A percentile compares a stretch with the other conserved stretches of the same genome.
Evolutionary conservation across 2,888 invertebrate genomes (phyloP).

Genomic region (Trimorus sp.): DNA sequence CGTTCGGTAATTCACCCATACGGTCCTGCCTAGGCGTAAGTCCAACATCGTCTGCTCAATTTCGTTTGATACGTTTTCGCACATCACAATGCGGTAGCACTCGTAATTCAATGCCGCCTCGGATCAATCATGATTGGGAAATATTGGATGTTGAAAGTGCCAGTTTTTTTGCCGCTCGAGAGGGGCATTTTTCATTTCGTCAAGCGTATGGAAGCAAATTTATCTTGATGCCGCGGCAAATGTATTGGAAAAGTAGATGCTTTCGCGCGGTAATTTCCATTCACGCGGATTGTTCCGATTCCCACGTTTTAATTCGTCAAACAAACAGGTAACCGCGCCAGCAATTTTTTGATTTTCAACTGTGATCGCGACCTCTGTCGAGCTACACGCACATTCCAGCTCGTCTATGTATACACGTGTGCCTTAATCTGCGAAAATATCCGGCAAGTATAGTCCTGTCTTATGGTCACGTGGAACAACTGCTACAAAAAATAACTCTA

Average conservation of each 20-base stretch:
- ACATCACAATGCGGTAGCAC: constrained; percentile 70
- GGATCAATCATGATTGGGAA: constrained; percentile 41
- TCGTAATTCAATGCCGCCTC: constrained; percentile 39
- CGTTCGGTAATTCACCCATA: constrained; percentile 40
- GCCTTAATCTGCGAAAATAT: no score
- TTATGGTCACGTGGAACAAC: no score
- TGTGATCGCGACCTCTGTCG: neutral
- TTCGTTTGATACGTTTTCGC: constrained; percentile 75
- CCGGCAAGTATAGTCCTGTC: no score
- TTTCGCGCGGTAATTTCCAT: constrained; percentile 17
- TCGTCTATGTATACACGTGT: no score
- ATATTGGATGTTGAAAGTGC: constrained; percentile 37
- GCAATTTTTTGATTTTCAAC: constrained; percentile 14
- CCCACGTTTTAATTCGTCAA: neutral
- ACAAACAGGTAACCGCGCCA: neutral
- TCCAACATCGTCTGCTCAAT: constrained; percentile 70
- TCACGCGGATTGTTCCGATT: constrained; percentile 1
- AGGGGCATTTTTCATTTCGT: constrained; percentile 29
- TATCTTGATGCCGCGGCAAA: constrained; percentile 27
- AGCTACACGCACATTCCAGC: no score
- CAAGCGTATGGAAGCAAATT: constrained; percentile 32
- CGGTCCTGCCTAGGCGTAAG: constrained; percentile 66
- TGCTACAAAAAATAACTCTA: no score
- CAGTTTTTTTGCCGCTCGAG: constrained; percentile 2
- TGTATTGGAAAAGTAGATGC: constrained; percentile 30